Evolutionary conservation across 2,888 invertebrate species (phyloP), one percentile per base, ranked within the genome.

Genomic region (Candidula unifasciata): DNA sequence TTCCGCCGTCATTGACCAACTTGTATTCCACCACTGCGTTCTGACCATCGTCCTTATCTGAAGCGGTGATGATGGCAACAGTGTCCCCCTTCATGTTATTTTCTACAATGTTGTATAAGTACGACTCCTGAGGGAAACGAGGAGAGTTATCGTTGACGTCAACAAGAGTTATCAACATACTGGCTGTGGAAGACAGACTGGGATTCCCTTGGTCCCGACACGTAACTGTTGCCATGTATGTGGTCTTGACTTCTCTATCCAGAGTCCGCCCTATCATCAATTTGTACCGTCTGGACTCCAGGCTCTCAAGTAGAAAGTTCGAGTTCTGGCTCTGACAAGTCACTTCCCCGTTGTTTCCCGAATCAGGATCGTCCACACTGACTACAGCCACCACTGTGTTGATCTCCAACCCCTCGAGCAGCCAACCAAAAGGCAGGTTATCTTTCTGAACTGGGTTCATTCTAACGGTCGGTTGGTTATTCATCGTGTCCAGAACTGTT

Each of bases 341-440:
- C 69, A 98, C 96, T 92, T 96, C 95, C 0, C 98, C 98, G 93
- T 97, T 97, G 33, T 96, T 95, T 0, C 97, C 98, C 78, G 94
- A 94, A 93, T 99, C 98, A 80, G 95, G 95, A 93, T 98, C 98
- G 18, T 95, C 95, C 1, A 97, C 97, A 85, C 96, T 95, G 0
- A 98, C 96, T 84, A 98, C 97, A 6, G 98, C 98, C 10, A 93
- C 92, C 52, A 90, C 90, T 3, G 89, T 87, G 44, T 88, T 97
- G 10, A 96, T 95, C 0, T 97, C 96, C 30, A 60, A 35, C 37
- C n/a, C 33, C 57, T 84, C 83, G n/a, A 79, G 69, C 37, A 79
- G 79, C 71, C 73, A 79, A 0, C 83, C 79, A 30, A 44, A 8
- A 21, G 83, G 73, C n/a, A 79, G 44, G 37, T 84, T 79, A 37